Evolutionary conservation across 1,140 invertebrate genomes (phyloP).

Genomic region (Arctopsyche grandis): DNA sequence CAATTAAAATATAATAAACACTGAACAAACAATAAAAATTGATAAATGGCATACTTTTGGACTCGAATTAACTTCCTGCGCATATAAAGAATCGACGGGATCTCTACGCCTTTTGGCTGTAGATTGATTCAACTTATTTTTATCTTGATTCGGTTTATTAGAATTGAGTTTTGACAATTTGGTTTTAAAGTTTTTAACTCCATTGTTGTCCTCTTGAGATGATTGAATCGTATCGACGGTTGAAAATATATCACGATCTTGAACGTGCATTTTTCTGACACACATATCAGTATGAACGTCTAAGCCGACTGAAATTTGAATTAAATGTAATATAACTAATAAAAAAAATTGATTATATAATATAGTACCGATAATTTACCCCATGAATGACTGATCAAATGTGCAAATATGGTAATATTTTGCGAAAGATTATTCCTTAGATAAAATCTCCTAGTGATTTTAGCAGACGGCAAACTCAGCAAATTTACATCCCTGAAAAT

Average conservation of each 20-base stretch:
- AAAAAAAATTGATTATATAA: neutral
- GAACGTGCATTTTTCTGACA: conserved; percentile 34
- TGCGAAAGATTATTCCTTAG: conserved; percentile 59
- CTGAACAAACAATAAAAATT: no score
- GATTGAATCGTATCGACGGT: conserved; percentile 9
- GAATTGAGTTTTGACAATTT: neutral
- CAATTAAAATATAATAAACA: no score
- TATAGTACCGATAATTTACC: conserved; percentile 55
- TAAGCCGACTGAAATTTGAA: conserved; percentile 60
- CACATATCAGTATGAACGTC: conserved; percentile 57
- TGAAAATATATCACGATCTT: neutral
- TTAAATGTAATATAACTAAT: neutral
- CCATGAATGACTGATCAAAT: conserved; percentile 62
- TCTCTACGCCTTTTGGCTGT: neutral
- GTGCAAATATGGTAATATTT: conserved; percentile 57
- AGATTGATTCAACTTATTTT: neutral
- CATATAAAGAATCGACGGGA: no score
- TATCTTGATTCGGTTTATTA: neutral
- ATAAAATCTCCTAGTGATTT: conserved; percentile 58
- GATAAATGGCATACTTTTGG: no score
- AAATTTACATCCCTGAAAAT: conserved; percentile 61
- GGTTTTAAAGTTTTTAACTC: neutral
- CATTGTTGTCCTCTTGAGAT: neutral
- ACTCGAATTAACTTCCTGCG: no score
- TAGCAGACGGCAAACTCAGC: conserved; percentile 59